phyloP scores from a whole-genome alignment of 2,888 invertebrate genomes.

The Endomychus coccineus region DNA sequence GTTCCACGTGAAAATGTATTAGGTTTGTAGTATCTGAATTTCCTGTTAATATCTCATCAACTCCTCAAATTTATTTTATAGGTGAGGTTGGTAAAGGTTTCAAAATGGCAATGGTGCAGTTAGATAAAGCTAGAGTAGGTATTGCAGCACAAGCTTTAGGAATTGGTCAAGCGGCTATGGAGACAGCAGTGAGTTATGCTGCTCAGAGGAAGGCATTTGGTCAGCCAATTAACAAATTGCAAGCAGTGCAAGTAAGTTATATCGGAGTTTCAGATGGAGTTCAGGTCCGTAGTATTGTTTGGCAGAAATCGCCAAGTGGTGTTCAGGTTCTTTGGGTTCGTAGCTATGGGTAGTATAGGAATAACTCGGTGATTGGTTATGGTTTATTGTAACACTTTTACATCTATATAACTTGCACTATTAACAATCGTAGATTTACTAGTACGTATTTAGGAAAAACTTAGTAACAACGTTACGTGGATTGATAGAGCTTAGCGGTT shows the following conservation, averaged over 20 bases:
- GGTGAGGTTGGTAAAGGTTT: conserved; percentile 58
- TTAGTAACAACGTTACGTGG: no score
- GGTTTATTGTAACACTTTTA: no score
- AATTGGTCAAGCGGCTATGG: conserved; percentile 68
- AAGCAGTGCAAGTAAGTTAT: conserved; percentile 60
- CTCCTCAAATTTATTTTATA: conserved; percentile 1
- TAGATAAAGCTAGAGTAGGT: conserved; percentile 65
- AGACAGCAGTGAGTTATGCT: conserved; percentile 63
- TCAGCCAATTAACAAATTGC: conserved; percentile 54
- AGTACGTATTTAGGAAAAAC: no score
- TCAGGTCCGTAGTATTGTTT: no score
- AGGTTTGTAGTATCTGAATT: conserved; percentile 24
- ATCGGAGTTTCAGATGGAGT: no score
- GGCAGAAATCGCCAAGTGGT: no score
- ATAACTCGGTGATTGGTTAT: no score
- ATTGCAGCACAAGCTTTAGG: conserved; percentile 70
- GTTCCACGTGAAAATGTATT: conserved; percentile 51
- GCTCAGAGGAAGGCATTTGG: conserved; percentile 60
- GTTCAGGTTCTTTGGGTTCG: no score
- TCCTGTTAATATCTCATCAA: neutral
- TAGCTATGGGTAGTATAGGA: no score
- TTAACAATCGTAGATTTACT: no score
- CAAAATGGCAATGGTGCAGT: conserved; percentile 63
- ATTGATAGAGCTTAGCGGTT: no score
- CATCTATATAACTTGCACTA: no score